A percentile compares a stretch with the other conserved stretches of the same genome.
Conservation (phyloP, 2,797 vertebrate genomes). For the Semaprochilodus insignis region DNA sequence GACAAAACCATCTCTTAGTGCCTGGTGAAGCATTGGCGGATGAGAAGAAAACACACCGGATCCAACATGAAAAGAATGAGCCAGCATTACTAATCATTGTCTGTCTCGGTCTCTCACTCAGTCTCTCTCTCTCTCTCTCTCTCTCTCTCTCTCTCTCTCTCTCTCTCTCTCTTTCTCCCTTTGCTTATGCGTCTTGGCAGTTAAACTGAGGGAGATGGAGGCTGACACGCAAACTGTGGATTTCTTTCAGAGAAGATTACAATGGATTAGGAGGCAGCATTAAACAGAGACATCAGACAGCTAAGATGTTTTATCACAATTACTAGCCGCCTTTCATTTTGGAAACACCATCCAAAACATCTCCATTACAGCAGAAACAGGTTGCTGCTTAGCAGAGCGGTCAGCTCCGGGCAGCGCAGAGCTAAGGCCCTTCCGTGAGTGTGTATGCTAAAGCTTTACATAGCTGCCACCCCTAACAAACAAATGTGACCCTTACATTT, state of each 20-base stretch:
- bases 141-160: neutral
- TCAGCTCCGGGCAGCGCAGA: constrained; percentile 41
- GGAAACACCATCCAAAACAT: constrained; percentile 16
- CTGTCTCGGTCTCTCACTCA: neutral
- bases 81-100: neutral
- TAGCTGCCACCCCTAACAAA: neutral
- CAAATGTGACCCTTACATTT: neutral
- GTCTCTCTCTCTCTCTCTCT: neutral
- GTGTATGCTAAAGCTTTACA: neutral
- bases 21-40: neutral
- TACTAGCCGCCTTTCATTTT: constrained; percentile 28
- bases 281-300: constrained; percentile 26
- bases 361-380: constrained; percentile 11
- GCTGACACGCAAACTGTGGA: constrained; percentile 35
- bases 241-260: constrained; percentile 46
- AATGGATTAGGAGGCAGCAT: constrained; percentile 37
- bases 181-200: constrained; percentile 25
- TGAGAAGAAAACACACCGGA: neutral
- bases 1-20: neutral
- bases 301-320: constrained; percentile 36
- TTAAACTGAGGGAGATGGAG: constrained; percentile 35
- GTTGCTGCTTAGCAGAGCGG: neutral
- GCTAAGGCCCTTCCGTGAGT: neutral
- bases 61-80: neutral
- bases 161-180: neutral